phyloP scores from a whole-genome alignment of 2,113 vertebrate species.

The Laticauda colubrina region DNA sequence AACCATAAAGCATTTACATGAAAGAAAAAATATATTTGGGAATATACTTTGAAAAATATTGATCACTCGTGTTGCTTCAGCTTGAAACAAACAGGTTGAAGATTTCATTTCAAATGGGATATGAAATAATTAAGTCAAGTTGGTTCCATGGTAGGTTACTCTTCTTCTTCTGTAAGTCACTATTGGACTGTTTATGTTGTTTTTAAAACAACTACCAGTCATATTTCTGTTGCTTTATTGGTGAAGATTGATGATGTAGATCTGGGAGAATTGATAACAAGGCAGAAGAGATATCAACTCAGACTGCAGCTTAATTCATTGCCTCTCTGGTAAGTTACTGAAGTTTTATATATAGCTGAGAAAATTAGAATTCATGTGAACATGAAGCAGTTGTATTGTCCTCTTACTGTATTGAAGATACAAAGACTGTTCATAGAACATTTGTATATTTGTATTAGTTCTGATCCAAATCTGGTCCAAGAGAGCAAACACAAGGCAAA shows the following conservation, averaged over 20 bases:
- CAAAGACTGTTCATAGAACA: background rate
- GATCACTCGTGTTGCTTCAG: background rate
- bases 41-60: background rate
- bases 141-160: background rate
- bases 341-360: background rate
- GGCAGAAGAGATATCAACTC: background rate
- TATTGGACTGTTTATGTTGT: background rate
- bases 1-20: background rate
- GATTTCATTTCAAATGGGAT: background rate
- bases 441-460: background rate
- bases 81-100: background rate
- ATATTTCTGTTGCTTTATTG: background rate
- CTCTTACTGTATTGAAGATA: background rate
- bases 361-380: background rate
- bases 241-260: background rate
- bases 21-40: background rate
- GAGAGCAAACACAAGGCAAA: no score
- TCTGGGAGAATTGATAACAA: background rate
- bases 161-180: background rate
- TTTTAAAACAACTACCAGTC: background rate
- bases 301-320: background rate
- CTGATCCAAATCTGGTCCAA: no score
- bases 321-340: background rate
- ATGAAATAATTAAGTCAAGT: background rate
- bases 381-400: background rate